Base-by-base conservation (phyloP, 2,113 vertebrate species). In the Microcebus tavaratra region DNA sequence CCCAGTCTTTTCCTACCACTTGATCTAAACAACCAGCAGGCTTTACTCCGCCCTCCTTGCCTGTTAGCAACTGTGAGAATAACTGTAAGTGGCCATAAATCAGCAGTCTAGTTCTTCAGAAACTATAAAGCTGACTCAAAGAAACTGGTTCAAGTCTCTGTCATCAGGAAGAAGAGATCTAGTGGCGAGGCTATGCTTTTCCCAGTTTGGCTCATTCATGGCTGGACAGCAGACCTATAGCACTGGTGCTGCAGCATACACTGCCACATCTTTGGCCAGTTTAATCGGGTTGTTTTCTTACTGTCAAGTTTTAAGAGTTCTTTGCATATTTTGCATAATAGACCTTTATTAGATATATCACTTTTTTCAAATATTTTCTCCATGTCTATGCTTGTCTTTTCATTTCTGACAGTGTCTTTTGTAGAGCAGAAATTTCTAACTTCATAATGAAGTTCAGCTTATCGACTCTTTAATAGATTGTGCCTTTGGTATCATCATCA, bases 141-240 rank as follows among this genome's bases (percentile, higher is more conserved):
- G 65, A 78, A 59, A 68, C 57, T 55, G 75, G 15, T 5, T 78
- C 10, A 3, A 6, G 89, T 25, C n/a, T 15, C 75, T 31, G 36
- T 25, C 21, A 8, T 8, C 14, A 23, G 42, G 78, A n/a, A 57
- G 25, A 21, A n/a, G 34, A 63, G 53, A 53, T 3, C 36, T 76
- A 39, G 36, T 8, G 34, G 17, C 50, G 29, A 15, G 45, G 55
- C 27, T 36, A 42, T 84, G 59, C 25, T 76, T 61, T n/a, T n/a
- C 55, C 39, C 27, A 8, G 45, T 31, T 1, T 27, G 63, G 81
- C 8, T 29, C 5, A 25, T 36, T 39, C 29, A 0, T 0, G 17
- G 70, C 63, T 42, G 18, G 31, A 45, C 0, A 27, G 23, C 27
- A 55, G 42, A 55, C 8, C 23, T 25, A 42, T 5, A 8, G 1